Evolutionary conservation across 2,113 vertebrate species (phyloP).

Genomic region (Bujurquina vittata): DNA sequence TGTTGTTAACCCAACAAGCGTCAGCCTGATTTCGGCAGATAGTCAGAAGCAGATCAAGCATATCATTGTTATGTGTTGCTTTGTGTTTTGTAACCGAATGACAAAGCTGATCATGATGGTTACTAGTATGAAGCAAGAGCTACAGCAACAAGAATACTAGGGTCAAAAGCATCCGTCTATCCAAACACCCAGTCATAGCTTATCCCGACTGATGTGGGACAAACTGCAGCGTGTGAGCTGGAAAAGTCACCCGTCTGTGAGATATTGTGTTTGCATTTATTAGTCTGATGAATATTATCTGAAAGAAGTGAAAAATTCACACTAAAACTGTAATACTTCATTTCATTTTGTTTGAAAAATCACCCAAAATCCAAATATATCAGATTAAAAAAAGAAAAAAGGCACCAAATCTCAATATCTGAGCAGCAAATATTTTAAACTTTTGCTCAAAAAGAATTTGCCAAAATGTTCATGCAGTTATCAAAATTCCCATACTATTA

Average conservation of each 20-base stretch:
- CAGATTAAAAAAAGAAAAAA: not conserved
- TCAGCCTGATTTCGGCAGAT: not conserved
- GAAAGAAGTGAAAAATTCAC: not conserved
- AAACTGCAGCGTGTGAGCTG: not conserved
- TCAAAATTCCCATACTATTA: not conserved
- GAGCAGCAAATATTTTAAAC: too few species aligned
- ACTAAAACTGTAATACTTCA: not conserved
- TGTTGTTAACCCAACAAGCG: not conserved
- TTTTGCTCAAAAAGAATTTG: too few species aligned
- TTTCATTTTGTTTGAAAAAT: not conserved
- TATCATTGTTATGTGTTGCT: not conserved
- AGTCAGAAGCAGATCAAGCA: not conserved
- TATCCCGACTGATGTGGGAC: not conserved
- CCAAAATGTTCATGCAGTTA: not conserved
- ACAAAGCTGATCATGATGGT: not conserved
- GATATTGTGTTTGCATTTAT: not conserved
- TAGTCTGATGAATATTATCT: not conserved
- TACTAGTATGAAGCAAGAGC: not conserved
- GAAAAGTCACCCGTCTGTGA: not conserved
- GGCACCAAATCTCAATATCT: too few species aligned
- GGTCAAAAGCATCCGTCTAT: not conserved
- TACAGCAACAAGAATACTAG: not conserved
- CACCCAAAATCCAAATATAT: not conserved
- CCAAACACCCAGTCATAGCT: not conserved
- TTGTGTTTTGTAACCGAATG: not conserved